Percentiles rank a stretch among this genome's conserved stretches.
These are phyloP conservation scores for Isichthys henryi DNA, from an alignment of 2,113 vertebrate species.

Conservation along the genomic window DNA sequence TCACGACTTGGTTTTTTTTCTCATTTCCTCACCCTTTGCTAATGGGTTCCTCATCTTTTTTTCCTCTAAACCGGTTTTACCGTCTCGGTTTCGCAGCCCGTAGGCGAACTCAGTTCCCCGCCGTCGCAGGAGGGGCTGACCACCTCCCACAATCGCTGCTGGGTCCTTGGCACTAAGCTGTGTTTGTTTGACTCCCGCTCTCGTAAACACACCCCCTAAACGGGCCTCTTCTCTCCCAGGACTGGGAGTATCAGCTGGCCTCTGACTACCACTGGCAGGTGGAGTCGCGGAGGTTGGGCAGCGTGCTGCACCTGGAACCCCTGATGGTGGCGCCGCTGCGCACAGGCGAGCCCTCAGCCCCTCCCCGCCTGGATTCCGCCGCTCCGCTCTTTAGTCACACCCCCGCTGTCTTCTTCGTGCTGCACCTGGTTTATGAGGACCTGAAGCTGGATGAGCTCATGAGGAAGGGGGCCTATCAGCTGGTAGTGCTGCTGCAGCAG, in stretches of 20 bases:
- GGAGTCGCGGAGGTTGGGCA: conserved; percentile 60
- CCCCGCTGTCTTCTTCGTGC: conserved; percentile 85
- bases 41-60: background rate
- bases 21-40: background rate
- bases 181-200: background rate
- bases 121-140: background rate
- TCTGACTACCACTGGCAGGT: conserved; percentile 87
- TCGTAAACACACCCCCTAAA: background rate
- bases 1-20: background rate
- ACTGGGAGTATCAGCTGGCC: conserved; percentile 84
- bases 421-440: conserved; percentile 91
- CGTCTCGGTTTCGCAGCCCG: background rate
- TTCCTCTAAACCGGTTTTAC: background rate
- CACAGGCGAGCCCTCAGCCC: conserved; percentile 54
- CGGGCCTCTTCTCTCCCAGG: conserved; percentile 51
- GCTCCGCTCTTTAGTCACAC: conserved; percentile 84
- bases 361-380: conserved; percentile 73
- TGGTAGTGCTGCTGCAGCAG: conserved; percentile 84
- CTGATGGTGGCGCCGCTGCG: conserved; percentile 35
- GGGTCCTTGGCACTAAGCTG: background rate
- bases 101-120: background rate
- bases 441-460: conserved; percentile 87
- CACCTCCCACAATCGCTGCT: background rate
- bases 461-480: conserved; percentile 72
- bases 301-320: conserved; percentile 59